phyloP scores from a whole-genome alignment of 2,888 invertebrate species.

The Yponomeuta plumbellus region DNA sequence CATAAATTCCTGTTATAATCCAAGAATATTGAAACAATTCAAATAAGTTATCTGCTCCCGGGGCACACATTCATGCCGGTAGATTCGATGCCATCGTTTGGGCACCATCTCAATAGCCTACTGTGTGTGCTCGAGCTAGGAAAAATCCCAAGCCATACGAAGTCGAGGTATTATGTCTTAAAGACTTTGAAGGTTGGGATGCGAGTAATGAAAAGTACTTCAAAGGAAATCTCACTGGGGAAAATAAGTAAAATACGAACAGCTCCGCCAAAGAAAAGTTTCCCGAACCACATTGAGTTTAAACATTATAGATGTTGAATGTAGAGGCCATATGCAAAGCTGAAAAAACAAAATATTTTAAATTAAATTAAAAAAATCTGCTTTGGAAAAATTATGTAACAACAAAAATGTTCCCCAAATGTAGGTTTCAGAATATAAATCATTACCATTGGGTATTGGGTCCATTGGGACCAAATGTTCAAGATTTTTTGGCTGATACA shows the following conservation, averaged over 20 bases:
- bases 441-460: background rate
- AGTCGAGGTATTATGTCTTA: slow-evolving; percentile 18
- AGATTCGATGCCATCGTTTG: too few species aligned
- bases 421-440: background rate
- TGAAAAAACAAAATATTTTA: background rate
- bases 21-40: too few species aligned
- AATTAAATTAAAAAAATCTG: background rate
- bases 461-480: background rate
- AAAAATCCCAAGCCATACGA: slow-evolving; percentile 20
- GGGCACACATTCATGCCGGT: too few species aligned
- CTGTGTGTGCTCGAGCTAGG: slow-evolving; percentile 17
- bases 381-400: slow-evolving; percentile 5
- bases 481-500: slow-evolving; percentile 7
- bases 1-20: too few species aligned
- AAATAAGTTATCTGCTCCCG: too few species aligned
- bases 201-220: slow-evolving; percentile 18
- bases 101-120: background rate
- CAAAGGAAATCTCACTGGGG: slow-evolving; percentile 18
- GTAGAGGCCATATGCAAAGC: background rate
- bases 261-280: background rate
- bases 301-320: background rate
- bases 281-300: background rate
- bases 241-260: slow-evolving; percentile 18
- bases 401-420: background rate
- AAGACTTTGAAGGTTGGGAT: slow-evolving; percentile 21